Conservation (phyloP, 2,113 vertebrate species). For the Cynoglossus semilaevis region DNA sequence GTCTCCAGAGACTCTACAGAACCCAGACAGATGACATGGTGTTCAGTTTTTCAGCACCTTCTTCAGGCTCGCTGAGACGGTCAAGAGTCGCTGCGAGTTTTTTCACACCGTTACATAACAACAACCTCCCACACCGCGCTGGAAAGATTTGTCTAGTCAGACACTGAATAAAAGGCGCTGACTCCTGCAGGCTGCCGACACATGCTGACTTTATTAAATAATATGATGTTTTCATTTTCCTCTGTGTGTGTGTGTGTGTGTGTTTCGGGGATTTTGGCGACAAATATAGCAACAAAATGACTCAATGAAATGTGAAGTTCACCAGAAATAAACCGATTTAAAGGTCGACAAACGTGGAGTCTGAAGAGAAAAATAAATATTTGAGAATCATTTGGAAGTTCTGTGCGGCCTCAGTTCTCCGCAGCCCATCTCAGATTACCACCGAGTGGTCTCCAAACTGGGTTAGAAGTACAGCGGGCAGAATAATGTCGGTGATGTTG, state of each 20-base stretch:
- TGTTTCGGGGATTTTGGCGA: not conserved
- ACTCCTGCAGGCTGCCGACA: slow-evolving; percentile 7
- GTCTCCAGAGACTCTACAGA: slow-evolving; percentile 1
- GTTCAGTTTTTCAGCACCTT: slow-evolving; percentile 24
- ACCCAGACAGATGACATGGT: slow-evolving; percentile 19
- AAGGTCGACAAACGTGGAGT: not conserved
- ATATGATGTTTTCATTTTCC: slow-evolving; percentile 11
- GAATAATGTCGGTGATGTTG: too few relatives aligned
- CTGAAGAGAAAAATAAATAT: not conserved
- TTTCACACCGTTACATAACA: slow-evolving; percentile 26
- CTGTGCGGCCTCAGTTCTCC: too few relatives aligned
- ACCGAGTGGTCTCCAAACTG: too few relatives aligned
- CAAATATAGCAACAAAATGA: not conserved
- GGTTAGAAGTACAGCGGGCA: too few relatives aligned
- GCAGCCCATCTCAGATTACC: too few relatives aligned
- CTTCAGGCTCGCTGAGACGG: slow-evolving; percentile 6
- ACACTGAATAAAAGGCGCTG: slow-evolving; percentile 7
- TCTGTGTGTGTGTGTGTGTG: not conserved
- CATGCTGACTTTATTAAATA: slow-evolving; percentile 28
- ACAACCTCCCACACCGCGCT: slow-evolving; percentile 25
- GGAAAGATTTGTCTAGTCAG: slow-evolving; percentile 20
- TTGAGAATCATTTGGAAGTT: not conserved
- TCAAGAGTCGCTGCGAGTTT: slow-evolving; percentile 5
- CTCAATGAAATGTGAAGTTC: not conserved
- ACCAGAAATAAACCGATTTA: not conserved